Conservation (phyloP, 1,140 invertebrate species). For the Ips nitidus region DNA sequence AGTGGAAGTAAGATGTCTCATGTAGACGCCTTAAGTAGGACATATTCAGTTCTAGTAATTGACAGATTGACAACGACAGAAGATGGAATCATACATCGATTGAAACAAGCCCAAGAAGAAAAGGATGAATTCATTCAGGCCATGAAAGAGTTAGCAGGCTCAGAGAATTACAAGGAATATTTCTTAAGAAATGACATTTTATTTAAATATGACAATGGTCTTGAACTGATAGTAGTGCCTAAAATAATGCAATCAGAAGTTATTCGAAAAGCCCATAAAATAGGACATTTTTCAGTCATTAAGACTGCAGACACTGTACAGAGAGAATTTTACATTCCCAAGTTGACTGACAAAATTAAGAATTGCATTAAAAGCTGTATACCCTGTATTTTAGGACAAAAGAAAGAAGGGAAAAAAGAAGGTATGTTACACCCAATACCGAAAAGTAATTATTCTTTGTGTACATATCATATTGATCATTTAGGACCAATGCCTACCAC, state of each 20-base stretch:
- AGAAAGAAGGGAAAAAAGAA: conserved; percentile 53
- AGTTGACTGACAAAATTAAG: conserved; percentile 47
- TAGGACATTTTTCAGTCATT: conserved; percentile 37
- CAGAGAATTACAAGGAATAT: conserved; percentile 38
- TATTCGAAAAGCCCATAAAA: conserved; percentile 38
- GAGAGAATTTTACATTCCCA: conserved; percentile 50
- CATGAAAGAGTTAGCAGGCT: conserved; percentile 36
- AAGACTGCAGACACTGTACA: conserved; percentile 50
- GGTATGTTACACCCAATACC: conserved; percentile 41
- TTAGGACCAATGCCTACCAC: conserved; percentile 47
- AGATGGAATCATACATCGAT: conserved; percentile 14
- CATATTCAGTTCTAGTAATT: conserved; percentile 40
- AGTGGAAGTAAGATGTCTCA: conserved; percentile 50
- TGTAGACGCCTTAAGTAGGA: conserved; percentile 52
- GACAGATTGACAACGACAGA: conserved; percentile 6
- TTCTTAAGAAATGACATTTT: conserved; percentile 37
- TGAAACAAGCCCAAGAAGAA: conserved; percentile 34
- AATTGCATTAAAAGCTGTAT: conserved; percentile 47
- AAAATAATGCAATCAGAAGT: conserved; percentile 36
- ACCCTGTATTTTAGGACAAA: conserved; percentile 48
- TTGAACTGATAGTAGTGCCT: conserved; percentile 33
- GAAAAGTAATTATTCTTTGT: conserved; percentile 41
- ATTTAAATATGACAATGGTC: conserved; percentile 34
- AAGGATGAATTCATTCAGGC: conserved; percentile 33
- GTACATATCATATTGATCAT: conserved; percentile 49